Evolutionary conservation across 2,888 invertebrate genomes (phyloP).

Genomic region (Cremastinae sp.): DNA sequence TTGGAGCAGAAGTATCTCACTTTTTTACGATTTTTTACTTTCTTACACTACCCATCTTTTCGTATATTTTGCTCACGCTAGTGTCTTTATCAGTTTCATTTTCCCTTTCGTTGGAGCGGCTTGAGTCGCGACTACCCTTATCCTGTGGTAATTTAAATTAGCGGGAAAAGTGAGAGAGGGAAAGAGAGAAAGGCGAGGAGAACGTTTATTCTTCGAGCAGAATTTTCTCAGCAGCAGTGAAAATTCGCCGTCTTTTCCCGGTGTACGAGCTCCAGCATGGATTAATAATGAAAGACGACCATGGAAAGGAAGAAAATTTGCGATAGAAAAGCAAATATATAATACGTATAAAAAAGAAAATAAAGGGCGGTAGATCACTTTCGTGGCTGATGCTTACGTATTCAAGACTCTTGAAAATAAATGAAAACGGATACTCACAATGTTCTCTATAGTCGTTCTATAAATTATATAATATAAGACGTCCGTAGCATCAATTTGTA

Average conservation of each 20-base stretch:
- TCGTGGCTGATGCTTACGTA: neutral
- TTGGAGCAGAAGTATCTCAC: no score
- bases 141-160: constrained; percentile 57
- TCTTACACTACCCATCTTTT: constrained; percentile 7
- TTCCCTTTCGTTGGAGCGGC: constrained; percentile 39
- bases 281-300: constrained; percentile 54
- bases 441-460: neutral
- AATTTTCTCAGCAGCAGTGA: constrained; percentile 22
- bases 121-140: constrained; percentile 46
- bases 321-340: constrained; percentile 7
- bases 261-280: constrained; percentile 35
- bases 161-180: constrained; percentile 16
- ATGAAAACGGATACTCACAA: no score
- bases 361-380: neutral
- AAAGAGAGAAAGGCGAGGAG: constrained; percentile 31
- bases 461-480: neutral
- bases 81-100: constrained; percentile 55
- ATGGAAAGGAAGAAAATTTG: constrained; percentile 21
- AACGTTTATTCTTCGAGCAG: constrained; percentile 20
- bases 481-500: neutral
- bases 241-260: constrained; percentile 17
- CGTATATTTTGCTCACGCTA: constrained; percentile 6
- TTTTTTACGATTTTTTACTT: neutral
- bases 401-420: neutral
- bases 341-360: neutral